phyloP scores from a whole-genome alignment of 2,797 vertebrate genomes.

The Hyperoplus immaculatus region DNA sequence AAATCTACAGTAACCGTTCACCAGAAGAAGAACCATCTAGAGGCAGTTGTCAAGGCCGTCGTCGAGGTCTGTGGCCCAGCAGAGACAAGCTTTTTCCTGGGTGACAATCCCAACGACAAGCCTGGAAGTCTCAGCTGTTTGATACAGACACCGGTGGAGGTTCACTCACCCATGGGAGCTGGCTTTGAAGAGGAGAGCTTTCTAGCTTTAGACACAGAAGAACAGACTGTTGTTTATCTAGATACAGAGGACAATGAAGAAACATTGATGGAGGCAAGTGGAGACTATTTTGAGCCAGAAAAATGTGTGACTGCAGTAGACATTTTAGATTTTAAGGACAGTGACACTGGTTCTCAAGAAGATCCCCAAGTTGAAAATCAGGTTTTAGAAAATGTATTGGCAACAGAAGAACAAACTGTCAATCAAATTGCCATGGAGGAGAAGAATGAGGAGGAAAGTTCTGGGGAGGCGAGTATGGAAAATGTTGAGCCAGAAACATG shows the following conservation, averaged over 20 bases:
- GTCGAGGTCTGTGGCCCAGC: conserved; percentile 31
- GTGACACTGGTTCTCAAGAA: neutral
- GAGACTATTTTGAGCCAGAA: conserved; percentile 22
- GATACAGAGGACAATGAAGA: neutral
- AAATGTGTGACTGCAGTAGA: neutral
- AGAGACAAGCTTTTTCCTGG: conserved; percentile 61
- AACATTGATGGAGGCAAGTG: neutral
- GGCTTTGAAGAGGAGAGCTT: conserved; percentile 30
- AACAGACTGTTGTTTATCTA: neutral
- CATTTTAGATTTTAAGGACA: conserved; percentile 17
- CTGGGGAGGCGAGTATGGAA: no score
- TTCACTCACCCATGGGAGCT: conserved; percentile 57
- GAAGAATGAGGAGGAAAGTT: no score
- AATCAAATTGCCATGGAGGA: no score
- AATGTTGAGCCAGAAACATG: no score
- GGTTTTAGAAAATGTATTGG: neutral
- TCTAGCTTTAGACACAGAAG: neutral
- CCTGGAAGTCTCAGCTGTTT: conserved; percentile 33
- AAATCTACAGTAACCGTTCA: conserved; percentile 45
- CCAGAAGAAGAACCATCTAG: conserved; percentile 58
- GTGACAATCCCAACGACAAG: conserved; percentile 31
- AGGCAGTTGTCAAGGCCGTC: conserved; percentile 64
- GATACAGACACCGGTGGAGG: conserved; percentile 71
- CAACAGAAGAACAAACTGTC: no score
- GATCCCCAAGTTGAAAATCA: neutral